These are phyloP conservation scores for Epinephelus lanceolatus DNA, from an alignment of 2,113 vertebrate species.

Conservation along the genomic window DNA sequence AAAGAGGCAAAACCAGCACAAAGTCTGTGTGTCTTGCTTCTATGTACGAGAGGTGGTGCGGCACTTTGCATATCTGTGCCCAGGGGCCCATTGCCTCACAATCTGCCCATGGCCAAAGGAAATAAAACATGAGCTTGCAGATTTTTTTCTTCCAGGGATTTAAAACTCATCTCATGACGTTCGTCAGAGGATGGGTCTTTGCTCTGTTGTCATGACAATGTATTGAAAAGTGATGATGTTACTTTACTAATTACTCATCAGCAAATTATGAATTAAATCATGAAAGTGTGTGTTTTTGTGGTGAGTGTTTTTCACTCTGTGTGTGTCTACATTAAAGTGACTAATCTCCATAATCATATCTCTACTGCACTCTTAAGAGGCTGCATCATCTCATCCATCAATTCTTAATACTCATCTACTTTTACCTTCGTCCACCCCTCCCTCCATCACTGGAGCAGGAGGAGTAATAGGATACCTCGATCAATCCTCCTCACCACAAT, in stretches of 20 bases:
- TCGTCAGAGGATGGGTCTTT: too few species aligned
- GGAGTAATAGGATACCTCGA: slow-evolving; percentile 30
- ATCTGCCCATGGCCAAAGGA: too few species aligned
- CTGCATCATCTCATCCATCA: slow-evolving; percentile 17
- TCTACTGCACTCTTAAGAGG: background rate
- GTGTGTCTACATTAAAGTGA: background rate
- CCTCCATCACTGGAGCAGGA: slow-evolving; percentile 19
- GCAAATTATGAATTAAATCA: background rate
- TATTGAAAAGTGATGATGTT: too few species aligned
- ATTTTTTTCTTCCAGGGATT: too few species aligned
- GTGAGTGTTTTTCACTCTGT: background rate
- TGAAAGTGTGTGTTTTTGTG: background rate
- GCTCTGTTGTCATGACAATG: too few species aligned
- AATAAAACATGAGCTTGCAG: too few species aligned
- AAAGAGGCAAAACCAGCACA: too few species aligned
- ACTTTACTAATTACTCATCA: background rate
- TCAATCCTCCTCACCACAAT: slow-evolving; percentile 21
- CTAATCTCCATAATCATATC: background rate
- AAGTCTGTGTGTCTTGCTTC: too few species aligned
- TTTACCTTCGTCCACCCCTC: background rate
- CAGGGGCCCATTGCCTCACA: too few species aligned
- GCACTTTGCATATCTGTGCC: too few species aligned
- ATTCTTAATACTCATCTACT: background rate
- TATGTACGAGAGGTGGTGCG: too few species aligned
- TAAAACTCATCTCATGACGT: too few species aligned